Evolutionary conservation across 2,888 invertebrate genomes (phyloP).

Genomic region (Iphiclides podalirius): DNA sequence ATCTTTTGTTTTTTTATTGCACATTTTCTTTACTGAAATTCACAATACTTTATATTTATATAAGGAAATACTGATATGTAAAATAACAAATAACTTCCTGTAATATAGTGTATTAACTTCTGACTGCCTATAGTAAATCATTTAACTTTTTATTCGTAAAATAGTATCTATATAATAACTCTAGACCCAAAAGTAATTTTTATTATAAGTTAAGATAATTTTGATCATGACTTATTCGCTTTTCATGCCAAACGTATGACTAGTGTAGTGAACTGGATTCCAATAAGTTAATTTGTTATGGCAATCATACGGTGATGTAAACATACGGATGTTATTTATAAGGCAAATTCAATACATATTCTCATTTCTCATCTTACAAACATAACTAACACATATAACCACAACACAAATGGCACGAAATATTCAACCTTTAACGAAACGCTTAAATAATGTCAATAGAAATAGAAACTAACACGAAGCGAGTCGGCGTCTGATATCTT

Average conservation of each 20-base stretch:
- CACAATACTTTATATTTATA: too few relatives aligned
- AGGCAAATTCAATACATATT: slow-evolving; percentile 7
- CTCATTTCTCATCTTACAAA: slow-evolving; percentile 4
- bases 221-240: too few relatives aligned
- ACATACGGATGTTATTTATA: slow-evolving; percentile 15
- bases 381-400: slow-evolving; percentile 2
- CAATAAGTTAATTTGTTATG: slow-evolving; percentile 24
- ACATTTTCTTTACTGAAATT: too few relatives aligned
- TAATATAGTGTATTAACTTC: too few relatives aligned
- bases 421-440: slow-evolving; percentile 42
- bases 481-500: slow-evolving; percentile 63
- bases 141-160: too few relatives aligned
- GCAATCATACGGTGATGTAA: slow-evolving; percentile 22
- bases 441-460: slow-evolving; percentile 60
- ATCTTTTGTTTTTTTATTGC: too few relatives aligned
- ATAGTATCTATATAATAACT: too few relatives aligned
- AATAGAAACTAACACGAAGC: slow-evolving; percentile 74
- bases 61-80: too few relatives aligned
- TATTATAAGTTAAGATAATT: too few relatives aligned
- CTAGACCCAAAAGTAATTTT: too few relatives aligned
- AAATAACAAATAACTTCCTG: too few relatives aligned
- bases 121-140: too few relatives aligned
- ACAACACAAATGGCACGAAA: slow-evolving; percentile 29
- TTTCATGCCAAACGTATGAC: slow-evolving; percentile 13
- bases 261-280: slow-evolving; percentile 15